Base-by-base conservation (phyloP, 2,797 vertebrate genomes). In the Sciurus vulgaris region DNA sequence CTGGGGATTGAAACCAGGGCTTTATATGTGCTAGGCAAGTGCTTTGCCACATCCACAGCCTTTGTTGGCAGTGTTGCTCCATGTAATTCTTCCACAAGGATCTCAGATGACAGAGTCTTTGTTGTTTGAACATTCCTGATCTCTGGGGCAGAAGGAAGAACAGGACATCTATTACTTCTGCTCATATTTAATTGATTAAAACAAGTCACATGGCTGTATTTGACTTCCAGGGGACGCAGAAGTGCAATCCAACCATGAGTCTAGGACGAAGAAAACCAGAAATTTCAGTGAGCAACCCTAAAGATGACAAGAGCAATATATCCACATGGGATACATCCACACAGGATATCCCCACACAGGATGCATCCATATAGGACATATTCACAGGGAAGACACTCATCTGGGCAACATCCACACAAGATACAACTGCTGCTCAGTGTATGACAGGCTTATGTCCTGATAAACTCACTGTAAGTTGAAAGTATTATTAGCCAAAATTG, bases 301-400 rank as follows among this genome's bases (percentile, higher is more conserved):
- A 9, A 61, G 69, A 59, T 54, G 5, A 22, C 15, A 24, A 63
- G 54, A 38, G 22, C 22, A 35, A 30, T 6, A 30, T 20, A 30
- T 9, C 30, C 59, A 20, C 9, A 4, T 20, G 44, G 33, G 24
- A 7, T 9, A 51, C 18, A 54, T 35, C 24, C 47, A 51, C n/a
- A 1, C 13, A 24, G 2, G n/a, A 8, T 30, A 24, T 10, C 0
- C 4, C 38, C 69, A 74, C 41, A 22, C 3, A 30, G 30, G 30
- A 41, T 13, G 44, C 44, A 49, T 13, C 26, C 24, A 18, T n/a
- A 59, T 1, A 26, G 24, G 24, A 26, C 54, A 56, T 56, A 56
- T 56, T 56, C 54, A 20, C 54, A 56, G 54, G 54, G 54, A 56
- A 56, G 20, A 56, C 24, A 10, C 56, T 59, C 24, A 59, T 2